Base-by-base conservation (phyloP, 1,140 invertebrate species). In the Bombus picipes region DNA sequence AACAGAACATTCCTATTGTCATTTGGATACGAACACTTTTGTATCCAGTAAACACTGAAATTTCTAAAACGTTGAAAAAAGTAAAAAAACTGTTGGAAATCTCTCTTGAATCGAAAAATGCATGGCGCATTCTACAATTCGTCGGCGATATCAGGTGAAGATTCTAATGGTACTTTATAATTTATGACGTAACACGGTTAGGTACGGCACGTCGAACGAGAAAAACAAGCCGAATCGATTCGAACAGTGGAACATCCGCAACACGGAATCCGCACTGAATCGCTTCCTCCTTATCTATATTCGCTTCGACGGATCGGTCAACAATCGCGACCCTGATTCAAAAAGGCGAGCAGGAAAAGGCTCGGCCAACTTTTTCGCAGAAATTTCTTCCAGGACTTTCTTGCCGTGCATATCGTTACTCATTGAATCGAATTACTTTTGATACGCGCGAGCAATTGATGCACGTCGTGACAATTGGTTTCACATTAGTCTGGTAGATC, bases 151-250 rank as follows among this genome's bases (percentile, higher is more conserved):
- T 41, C 32, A 28, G 28, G 1, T 47, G 22, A 43, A 70, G 53
- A 71, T 65, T 39, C 39, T 22, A 18, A 34, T 47, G 47, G 43
- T 1, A 47, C 37, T 47, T 25, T 15, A 59, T 80, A 85, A 90
- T 77, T 86, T 90, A 88, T 66, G 86, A 83, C 53, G 59, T 86
- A 90, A 88, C 70, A 28, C 28, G 28, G 81, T 37, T 62, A 83
- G 39, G 28, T 72, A 53, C 25, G 70, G 57, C 65, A 84, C 25
- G 34, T 37, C n/a, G 73, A 47, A 39, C 57, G 39, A 66, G 70
- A 90, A 90, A 88, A 88, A 88, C 68, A 90, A 85, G 76, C 32
- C 8, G 59, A 89, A 86, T 86, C 81, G 85, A 90, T 82, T 72
- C 39, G 39, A 71, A 53, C 53, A 37, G 57, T 62, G 75, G 81